These are phyloP conservation scores for Drosophila neonasuta DNA, from an alignment of 2,888 invertebrate genomes.

Conservation along the genomic window DNA sequence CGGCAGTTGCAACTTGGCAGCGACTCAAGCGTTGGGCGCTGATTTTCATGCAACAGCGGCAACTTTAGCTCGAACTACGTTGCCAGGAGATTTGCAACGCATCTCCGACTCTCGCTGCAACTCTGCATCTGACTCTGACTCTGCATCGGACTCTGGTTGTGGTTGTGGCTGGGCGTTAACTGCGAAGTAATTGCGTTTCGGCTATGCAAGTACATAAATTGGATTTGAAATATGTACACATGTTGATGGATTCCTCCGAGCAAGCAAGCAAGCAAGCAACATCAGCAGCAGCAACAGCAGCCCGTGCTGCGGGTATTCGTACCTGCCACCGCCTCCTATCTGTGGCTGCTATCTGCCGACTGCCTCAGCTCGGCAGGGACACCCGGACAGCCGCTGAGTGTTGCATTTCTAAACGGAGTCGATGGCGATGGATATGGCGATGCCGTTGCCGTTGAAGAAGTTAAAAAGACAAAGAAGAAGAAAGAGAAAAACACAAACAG, in stretches of 20 bases:
- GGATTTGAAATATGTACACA: conserved; percentile 78
- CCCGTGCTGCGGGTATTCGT: conserved; percentile 19
- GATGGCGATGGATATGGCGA: conserved; percentile 35
- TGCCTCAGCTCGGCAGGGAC: conserved; percentile 19
- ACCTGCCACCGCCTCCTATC: conserved; percentile 55
- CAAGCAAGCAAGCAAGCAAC: conserved; percentile 13
- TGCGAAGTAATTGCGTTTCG: conserved; percentile 76
- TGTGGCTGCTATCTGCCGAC: conserved; percentile 43
- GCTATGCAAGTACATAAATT: conserved; percentile 78
- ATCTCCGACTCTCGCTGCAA: conserved; percentile 33
- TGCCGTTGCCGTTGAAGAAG: conserved; percentile 26
- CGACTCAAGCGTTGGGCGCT: conserved; percentile 42
- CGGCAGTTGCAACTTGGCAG: conserved; percentile 64
- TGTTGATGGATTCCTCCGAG: conserved; percentile 74
- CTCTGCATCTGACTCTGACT: conserved; percentile 12
- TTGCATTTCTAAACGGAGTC: conserved; percentile 61
- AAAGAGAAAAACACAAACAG: conserved; percentile 20
- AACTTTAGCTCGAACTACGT: not conserved
- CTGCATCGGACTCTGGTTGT: conserved; percentile 15
- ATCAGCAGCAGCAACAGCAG: conserved; percentile 7
- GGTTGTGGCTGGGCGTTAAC: conserved; percentile 70
- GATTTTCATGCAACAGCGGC: conserved; percentile 45
- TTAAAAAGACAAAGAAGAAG: conserved; percentile 24
- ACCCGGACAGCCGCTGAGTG: conserved; percentile 63
- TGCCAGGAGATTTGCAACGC: conserved; percentile 54